Percentiles rank a stretch among this genome's conserved stretches.
phyloP scores from a whole-genome alignment of 2,888 invertebrate species.

The Eristalinus sepulchralis region DNA sequence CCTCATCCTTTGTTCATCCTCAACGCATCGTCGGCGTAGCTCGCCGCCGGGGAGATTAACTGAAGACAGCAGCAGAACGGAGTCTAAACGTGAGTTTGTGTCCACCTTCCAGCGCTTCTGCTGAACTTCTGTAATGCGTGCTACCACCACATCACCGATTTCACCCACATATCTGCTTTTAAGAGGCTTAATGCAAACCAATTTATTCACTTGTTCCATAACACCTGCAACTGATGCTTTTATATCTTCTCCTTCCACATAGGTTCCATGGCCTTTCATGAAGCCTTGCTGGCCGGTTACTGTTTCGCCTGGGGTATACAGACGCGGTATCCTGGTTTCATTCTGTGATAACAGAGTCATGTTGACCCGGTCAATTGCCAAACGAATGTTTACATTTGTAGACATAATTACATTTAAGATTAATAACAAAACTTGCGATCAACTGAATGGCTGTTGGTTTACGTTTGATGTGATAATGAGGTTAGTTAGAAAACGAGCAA shows the following conservation, averaged over 20 bases:
- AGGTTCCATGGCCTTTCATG: conserved; percentile 97
- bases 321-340: conserved; percentile 83
- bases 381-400: conserved; percentile 84
- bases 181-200: conserved; percentile 94
- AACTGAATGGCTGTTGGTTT: neutral
- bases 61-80: conserved; percentile 92
- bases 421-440: neutral
- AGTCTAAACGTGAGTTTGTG: conserved; percentile 94
- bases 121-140: conserved; percentile 95
- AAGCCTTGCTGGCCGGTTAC: conserved; percentile 86
- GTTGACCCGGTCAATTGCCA: conserved; percentile 86
- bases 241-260: conserved; percentile 90
- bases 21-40: conserved; percentile 93
- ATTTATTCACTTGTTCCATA: conserved; percentile 95
- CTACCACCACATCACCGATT: conserved; percentile 98
- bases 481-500: neutral
- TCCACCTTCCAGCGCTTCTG: conserved; percentile 97
- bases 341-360: conserved; percentile 80
- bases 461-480: conserved; percentile 14
- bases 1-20: conserved; percentile 99
- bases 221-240: conserved; percentile 97
- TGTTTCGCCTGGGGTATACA: conserved; percentile 93
- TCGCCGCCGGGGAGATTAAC: conserved; percentile 99
- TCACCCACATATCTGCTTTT: conserved; percentile 96
- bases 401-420: conserved; percentile 27